These are phyloP conservation scores for Drosophila lowei DNA, from an alignment of 1,140 invertebrate species.

Conservation along the genomic window DNA sequence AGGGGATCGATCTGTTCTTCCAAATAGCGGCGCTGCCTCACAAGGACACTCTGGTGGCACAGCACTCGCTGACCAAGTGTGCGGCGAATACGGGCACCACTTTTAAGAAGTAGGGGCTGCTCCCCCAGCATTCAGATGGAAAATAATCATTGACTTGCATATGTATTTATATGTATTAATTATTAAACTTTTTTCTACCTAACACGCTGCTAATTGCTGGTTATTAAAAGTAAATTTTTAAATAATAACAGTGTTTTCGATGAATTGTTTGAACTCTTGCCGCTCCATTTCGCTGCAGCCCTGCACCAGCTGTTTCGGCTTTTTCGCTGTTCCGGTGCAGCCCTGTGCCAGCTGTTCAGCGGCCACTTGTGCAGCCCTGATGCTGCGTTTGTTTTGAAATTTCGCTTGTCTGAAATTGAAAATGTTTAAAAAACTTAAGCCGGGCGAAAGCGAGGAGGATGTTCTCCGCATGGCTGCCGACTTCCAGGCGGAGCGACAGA, in stretches of 20 bases:
- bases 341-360: too few relatives aligned
- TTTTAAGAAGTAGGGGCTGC: constrained; percentile 54
- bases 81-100: constrained; percentile 83
- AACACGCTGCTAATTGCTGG: not conserved
- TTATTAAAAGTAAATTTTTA: not conserved
- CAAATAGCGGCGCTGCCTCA: constrained; percentile 85
- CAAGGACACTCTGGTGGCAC: constrained; percentile 85
- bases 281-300: not conserved
- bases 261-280: not conserved
- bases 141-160: constrained; percentile 5
- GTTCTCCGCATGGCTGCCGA: constrained; percentile 88
- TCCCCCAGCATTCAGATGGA: not conserved
- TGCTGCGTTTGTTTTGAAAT: constrained; percentile 18
- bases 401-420: constrained; percentile 10
- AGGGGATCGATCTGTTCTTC: constrained; percentile 84
- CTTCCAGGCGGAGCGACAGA: constrained; percentile 85
- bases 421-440: constrained; percentile 87
- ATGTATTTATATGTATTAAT: constrained; percentile 14
- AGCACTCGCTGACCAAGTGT: constrained; percentile 86
- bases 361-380: not conserved
- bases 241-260: not conserved
- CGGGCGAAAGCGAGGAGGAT: constrained; percentile 87
- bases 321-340: too few relatives aligned
- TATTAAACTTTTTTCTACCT: constrained; percentile 40
- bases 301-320: too few relatives aligned